These are phyloP conservation scores for Gortyna flavago DNA, from an alignment of 2,888 invertebrate species.

Conservation along the genomic window DNA sequence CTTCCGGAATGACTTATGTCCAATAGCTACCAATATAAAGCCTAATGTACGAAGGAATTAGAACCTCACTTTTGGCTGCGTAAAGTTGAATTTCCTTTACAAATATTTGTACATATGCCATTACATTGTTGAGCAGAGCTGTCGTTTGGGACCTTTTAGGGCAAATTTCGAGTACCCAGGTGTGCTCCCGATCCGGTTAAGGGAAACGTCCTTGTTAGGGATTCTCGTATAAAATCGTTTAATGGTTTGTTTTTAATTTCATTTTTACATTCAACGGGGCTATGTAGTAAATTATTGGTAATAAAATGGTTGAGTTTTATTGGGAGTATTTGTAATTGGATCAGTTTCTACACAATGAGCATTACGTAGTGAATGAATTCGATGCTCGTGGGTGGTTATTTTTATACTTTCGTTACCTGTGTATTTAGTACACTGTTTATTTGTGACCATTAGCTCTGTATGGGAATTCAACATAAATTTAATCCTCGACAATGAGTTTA, in stretches of 20 bases:
- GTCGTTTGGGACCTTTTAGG: conserved; percentile 90
- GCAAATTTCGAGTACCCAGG: conserved; percentile 89
- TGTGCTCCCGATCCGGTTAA: conserved; percentile 90
- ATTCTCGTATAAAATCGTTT: conserved; percentile 89
- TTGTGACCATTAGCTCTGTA: conserved; percentile 64
- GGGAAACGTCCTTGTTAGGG: conserved; percentile 89
- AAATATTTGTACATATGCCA: conserved; percentile 66
- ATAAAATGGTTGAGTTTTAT: conserved; percentile 83
- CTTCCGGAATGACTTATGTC: conserved; percentile 89
- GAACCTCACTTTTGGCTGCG: conserved; percentile 54
- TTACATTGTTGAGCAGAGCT: conserved; percentile 65
- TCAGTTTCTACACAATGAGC: conserved; percentile 72
- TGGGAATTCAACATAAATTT: conserved; percentile 35
- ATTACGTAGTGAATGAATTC: conserved; percentile 71
- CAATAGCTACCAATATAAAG: conserved; percentile 80
- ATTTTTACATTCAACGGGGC: conserved; percentile 85
- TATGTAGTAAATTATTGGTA: conserved; percentile 86
- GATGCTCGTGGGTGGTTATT: conserved; percentile 74
- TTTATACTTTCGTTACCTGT: conserved; percentile 67
- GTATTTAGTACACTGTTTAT: conserved; percentile 67
- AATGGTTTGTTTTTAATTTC: conserved; percentile 90
- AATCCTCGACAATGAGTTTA: conserved; percentile 22
- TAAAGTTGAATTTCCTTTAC: conserved; percentile 65
- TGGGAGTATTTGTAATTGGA: conserved; percentile 80
- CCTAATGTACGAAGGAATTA: conserved; percentile 65